Percentiles rank a stretch among this genome's conserved stretches.
Evolutionary conservation across 1,140 invertebrate species (phyloP).

Genomic region (Ceratosolen fusciceps): DNA sequence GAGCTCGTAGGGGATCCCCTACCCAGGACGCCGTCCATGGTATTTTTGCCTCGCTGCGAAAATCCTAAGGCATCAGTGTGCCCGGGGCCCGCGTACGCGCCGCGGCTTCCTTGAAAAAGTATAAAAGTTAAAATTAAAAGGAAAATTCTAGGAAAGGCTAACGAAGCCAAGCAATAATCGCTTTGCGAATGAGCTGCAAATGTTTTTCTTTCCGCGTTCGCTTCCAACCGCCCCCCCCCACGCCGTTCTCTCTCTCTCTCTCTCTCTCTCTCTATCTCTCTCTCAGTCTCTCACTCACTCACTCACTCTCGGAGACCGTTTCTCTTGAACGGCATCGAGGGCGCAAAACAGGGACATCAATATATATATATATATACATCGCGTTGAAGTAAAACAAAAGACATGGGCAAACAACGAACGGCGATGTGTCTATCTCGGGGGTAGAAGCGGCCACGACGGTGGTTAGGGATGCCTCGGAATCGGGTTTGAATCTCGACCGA

Average conservation of each 20-base stretch:
- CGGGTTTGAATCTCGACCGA: conserved; percentile 43
- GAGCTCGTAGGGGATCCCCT: no score
- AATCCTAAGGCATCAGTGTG: no score
- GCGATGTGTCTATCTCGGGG: conserved; percentile 68
- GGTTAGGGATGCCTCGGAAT: conserved; percentile 34
- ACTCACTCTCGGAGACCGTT: neutral
- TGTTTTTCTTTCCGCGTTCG: neutral
- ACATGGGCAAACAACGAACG: conserved; percentile 66
- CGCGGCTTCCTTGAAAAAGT: neutral
- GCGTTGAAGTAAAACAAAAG: conserved; percentile 65
- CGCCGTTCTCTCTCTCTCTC: neutral
- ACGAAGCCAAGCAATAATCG: conserved; percentile 41
- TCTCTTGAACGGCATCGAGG: neutral
- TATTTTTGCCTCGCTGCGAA: no score
- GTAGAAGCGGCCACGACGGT: conserved; percentile 42
- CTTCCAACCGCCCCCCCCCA: neutral
- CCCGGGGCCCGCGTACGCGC: no score
- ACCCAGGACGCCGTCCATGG: no score
- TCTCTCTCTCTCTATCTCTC: neutral
- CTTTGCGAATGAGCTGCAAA: neutral
- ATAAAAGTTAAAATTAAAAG: neutral
- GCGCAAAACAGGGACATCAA: conserved; percentile 53
- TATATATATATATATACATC: conserved; percentile 67
- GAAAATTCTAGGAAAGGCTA: conserved; percentile 14
- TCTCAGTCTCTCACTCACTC: no score